phyloP scores from a whole-genome alignment of 2,113 vertebrate genomes.

The Amblyornis subalaris region DNA sequence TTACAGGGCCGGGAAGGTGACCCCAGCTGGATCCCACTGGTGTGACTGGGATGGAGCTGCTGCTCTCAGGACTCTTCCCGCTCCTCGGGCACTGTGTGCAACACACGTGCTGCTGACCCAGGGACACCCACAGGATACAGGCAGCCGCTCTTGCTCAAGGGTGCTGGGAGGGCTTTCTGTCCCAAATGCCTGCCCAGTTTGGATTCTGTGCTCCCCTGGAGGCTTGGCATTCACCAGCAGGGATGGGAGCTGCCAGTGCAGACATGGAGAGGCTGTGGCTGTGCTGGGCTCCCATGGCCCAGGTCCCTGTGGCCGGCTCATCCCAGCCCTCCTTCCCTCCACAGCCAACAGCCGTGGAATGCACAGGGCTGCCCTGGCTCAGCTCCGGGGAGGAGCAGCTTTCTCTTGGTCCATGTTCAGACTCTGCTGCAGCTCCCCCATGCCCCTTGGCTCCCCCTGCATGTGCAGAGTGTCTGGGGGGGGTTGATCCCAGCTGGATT shows the following conservation, averaged over 20 bases:
- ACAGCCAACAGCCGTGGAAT: rapidly evolving
- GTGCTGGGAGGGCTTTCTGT: background rate
- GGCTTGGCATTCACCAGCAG: background rate
- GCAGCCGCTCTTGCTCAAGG: background rate
- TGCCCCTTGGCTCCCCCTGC: background rate
- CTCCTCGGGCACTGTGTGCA: background rate
- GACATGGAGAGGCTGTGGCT: background rate
- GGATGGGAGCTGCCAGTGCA: background rate
- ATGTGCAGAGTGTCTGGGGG: background rate
- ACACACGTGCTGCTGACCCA: rapidly evolving
- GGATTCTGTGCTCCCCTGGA: background rate
- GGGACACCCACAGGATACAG: background rate
- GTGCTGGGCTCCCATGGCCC: background rate
- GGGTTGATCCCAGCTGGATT: background rate
- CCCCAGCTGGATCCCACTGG: background rate
- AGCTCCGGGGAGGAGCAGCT: background rate
- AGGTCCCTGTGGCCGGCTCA: background rate
- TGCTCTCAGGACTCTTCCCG: background rate
- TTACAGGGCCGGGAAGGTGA: background rate
- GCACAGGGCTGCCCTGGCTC: background rate
- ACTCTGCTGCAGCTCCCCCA: background rate
- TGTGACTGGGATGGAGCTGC: background rate
- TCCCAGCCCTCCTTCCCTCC: background rate
- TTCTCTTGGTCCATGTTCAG: background rate
- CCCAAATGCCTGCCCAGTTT: background rate